These are phyloP conservation scores for Sitobion miscanthi DNA, from an alignment of 1,140 invertebrate genomes.

Conservation along the genomic window DNA sequence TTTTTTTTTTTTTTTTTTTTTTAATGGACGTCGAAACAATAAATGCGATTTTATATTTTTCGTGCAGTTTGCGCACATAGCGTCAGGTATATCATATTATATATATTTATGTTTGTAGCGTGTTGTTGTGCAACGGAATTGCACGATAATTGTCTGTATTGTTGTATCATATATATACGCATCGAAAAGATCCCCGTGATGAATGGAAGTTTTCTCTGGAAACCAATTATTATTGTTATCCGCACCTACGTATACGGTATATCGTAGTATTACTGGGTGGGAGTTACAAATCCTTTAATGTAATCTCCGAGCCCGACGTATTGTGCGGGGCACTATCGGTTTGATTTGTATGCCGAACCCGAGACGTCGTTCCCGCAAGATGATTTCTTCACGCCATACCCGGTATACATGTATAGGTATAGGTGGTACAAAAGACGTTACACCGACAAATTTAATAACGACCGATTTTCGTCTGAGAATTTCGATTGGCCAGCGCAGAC, in stretches of 20 bases:
- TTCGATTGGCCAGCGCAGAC: background rate
- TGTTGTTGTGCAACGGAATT: background rate
- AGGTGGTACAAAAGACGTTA: background rate
- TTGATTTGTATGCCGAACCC: background rate
- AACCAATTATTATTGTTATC: constrained; percentile 2
- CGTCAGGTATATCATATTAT: background rate
- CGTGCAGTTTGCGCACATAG: background rate
- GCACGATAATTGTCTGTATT: background rate
- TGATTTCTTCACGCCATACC: background rate
- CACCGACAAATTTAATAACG: background rate
- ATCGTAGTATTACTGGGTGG: no score
- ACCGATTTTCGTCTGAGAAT: background rate
- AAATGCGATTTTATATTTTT: background rate
- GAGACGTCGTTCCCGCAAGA: background rate
- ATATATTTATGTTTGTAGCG: background rate
- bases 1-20: background rate
- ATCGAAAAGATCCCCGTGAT: background rate
- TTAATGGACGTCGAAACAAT: background rate
- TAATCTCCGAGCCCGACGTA: background rate
- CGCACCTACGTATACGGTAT: background rate
- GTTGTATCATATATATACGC: background rate
- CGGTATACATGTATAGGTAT: no score
- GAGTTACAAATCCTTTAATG: background rate
- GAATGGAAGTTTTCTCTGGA: constrained; percentile 5
- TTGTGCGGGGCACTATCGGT: background rate